These are phyloP conservation scores for Drosophila limbata DNA, from an alignment of 2,888 invertebrate genomes.

Conservation along the genomic window DNA sequence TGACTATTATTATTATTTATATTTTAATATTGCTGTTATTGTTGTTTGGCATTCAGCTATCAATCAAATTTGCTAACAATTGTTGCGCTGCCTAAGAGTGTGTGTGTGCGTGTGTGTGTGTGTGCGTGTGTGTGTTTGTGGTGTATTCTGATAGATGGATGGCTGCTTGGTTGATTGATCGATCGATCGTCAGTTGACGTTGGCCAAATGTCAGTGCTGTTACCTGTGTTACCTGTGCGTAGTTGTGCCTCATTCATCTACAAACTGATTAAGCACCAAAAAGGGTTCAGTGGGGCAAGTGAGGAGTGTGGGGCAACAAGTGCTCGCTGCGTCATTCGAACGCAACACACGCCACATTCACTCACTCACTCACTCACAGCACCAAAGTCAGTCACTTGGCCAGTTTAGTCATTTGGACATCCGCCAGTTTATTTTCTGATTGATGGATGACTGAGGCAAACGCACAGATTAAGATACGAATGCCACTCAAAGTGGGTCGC, in stretches of 20 bases:
- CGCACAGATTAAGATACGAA: constrained; percentile 65
- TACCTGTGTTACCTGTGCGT: constrained; percentile 29
- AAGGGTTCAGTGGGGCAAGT: constrained; percentile 28
- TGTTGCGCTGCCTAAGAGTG: constrained; percentile 6
- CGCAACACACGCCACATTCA: constrained; percentile 34
- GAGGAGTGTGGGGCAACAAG: constrained; percentile 27
- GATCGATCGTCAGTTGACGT: constrained; percentile 64
- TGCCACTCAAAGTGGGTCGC: constrained; percentile 69
- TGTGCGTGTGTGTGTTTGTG: constrained; percentile 19
- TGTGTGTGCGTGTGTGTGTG: constrained; percentile 14
- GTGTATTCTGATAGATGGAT: constrained; percentile 72
- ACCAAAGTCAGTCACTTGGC: constrained; percentile 30
- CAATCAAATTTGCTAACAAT: constrained; percentile 60
- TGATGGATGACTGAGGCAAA: constrained; percentile 66
- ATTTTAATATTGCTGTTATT: constrained; percentile 12
- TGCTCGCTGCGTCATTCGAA: constrained; percentile 69
- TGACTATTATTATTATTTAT: constrained; percentile 9
- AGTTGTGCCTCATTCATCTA: constrained; percentile 49
- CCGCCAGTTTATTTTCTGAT: constrained; percentile 65
- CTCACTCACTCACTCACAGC: constrained; percentile 18
- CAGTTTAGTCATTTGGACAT: constrained; percentile 68
- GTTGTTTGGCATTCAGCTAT: constrained; percentile 54
- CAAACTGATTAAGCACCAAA: constrained; percentile 66
- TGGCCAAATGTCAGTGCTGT: constrained; percentile 69
- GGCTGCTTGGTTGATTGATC: constrained; percentile 74